Conservation (phyloP, 1,140 invertebrate species). For the Trichonephila clavipes region DNA sequence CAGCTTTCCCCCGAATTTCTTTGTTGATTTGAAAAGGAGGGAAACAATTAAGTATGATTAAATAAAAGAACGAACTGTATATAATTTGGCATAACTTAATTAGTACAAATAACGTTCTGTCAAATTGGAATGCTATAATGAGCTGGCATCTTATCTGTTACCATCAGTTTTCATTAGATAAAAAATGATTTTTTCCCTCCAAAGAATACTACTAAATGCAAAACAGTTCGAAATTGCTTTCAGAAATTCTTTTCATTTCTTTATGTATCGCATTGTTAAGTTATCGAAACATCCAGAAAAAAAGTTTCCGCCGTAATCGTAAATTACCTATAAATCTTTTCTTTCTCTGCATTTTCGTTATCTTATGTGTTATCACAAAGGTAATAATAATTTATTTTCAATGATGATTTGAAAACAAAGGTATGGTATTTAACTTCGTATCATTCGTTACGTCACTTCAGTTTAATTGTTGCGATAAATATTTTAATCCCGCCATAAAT, state of each 20-base stretch:
- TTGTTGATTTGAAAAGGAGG: constrained; percentile 26
- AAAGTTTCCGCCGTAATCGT: background rate
- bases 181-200: background rate
- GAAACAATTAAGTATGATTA: constrained; percentile 8
- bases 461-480: background rate
- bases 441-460: background rate
- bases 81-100: constrained; percentile 31
- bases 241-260: background rate
- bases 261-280: background rate
- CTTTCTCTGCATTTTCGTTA: background rate
- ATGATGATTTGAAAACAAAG: background rate
- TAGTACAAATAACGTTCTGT: constrained; percentile 19
- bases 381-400: background rate
- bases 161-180: constrained; percentile 35
- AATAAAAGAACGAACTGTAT: background rate
- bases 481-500: background rate
- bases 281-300: background rate
- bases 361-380: background rate
- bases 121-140: constrained; percentile 25
- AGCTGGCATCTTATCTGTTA: background rate
- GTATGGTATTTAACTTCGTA: background rate
- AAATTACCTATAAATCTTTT: background rate
- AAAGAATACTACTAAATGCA: background rate
- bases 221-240: background rate
- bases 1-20: background rate